Conservation (phyloP, 1,140 invertebrate genomes). For the Drosophila kurseongensis region DNA sequence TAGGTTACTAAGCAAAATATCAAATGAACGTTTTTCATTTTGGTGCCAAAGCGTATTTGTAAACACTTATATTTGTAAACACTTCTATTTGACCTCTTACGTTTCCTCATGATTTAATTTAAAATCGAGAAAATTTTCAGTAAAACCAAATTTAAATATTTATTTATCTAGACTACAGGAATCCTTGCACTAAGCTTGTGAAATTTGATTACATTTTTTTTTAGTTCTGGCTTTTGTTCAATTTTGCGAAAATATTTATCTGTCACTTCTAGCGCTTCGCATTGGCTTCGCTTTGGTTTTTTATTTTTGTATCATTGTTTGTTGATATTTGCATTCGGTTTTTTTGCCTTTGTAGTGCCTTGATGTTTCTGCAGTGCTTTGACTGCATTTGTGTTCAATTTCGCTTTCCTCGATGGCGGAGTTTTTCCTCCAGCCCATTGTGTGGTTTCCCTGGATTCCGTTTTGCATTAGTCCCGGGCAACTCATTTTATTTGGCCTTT, state of each 20-base stretch:
- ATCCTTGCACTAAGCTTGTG: neutral
- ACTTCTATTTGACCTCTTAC: neutral
- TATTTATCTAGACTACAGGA: neutral
- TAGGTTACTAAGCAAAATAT: too few relatives aligned
- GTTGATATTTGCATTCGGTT: constrained; percentile 23
- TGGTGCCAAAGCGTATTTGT: neutral
- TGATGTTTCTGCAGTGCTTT: constrained; percentile 35
- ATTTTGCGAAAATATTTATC: constrained; percentile 41
- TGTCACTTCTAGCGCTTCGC: constrained; percentile 39
- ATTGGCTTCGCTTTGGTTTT: constrained; percentile 34
- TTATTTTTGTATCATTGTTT: constrained; percentile 17
- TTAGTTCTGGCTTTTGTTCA: constrained; percentile 14
- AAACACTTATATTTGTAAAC: too few relatives aligned
- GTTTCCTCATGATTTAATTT: neutral
- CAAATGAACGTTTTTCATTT: too few relatives aligned
- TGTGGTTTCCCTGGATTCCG: constrained; percentile 28
- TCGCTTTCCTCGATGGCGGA: constrained; percentile 18
- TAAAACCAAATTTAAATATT: neutral
- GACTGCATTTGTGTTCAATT: constrained; percentile 60
- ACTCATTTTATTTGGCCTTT: constrained; percentile 47
- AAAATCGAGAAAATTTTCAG: too few relatives aligned
- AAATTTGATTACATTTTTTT: constrained; percentile 19
- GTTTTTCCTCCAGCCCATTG: constrained; percentile 16
- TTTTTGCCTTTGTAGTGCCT: constrained; percentile 19
- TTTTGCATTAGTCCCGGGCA: constrained; percentile 34